Base-by-base conservation (phyloP, 2,113 vertebrate species). In the Lagopus leucura region DNA sequence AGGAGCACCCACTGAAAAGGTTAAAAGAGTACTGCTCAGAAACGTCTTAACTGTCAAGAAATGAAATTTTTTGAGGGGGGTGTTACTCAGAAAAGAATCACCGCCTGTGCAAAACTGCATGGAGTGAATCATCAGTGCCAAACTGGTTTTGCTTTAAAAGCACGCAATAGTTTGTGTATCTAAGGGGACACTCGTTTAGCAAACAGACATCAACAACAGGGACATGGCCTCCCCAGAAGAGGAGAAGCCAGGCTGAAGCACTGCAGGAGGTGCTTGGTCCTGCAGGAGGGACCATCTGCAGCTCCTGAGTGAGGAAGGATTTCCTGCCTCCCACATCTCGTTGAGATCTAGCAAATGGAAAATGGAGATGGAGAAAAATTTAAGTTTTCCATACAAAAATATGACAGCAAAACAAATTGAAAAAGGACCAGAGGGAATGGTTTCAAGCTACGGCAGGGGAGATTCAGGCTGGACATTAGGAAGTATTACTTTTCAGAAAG, bases 61-160 rank as follows among this genome's bases (percentile, higher is more conserved):
- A 65, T 28, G 2, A 71, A 83, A 67, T 90, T 92, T 83, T 28
- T 47, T 10, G 15, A 2, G 2, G 61, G 25, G 61, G 36, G 61
- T 25, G 24, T 38, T 11, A 28, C 22, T 21, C 25, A 57, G 43
- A 75, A 60, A n/a, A 50, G 43, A 95, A 54, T 86, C 63, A 4
- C n/a, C 72, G 70, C 66, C 63, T 90, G 74, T 52, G 92, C 93
- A 96, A 88, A 95, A 52, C 83, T 20, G 38, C 0, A 0, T 32
- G 42, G 58, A 93, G 48, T 96, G 93, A 96, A 86, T 96, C 96
- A 96, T 87, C 90, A 90, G 54, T 11, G 75, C 86, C 90, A 95
- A 96, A 96, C 61, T 34, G 89, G 63, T 54, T 90, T 69, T 89
- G 38, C 86, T 89, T 79, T 78, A 90, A 48, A 96, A 90, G 74